Conservation (phyloP, 2,888 invertebrate genomes). For the Idaea straminata region DNA sequence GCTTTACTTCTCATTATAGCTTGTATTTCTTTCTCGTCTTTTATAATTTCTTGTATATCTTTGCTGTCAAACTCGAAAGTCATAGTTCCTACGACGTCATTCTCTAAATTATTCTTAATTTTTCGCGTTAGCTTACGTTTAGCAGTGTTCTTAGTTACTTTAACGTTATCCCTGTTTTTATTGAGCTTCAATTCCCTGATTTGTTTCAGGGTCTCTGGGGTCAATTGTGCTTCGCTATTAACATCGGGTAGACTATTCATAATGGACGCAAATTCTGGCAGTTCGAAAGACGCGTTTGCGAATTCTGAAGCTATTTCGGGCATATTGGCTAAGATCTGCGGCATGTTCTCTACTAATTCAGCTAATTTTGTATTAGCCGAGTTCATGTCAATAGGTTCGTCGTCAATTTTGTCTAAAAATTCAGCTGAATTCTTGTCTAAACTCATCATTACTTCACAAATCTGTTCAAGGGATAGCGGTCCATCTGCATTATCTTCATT, state of each 20-base stretch:
- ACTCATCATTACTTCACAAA: slow-evolving; percentile 69
- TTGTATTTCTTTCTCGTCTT: slow-evolving; percentile 61
- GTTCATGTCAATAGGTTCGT: slow-evolving; percentile 50
- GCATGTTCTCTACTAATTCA: slow-evolving; percentile 68
- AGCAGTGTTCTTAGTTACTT: slow-evolving; percentile 70
- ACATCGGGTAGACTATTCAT: slow-evolving; percentile 65
- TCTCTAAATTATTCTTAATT: slow-evolving; percentile 52
- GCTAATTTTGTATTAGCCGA: slow-evolving; percentile 57
- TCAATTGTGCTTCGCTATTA: slow-evolving; percentile 63
- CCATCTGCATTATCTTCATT: slow-evolving; percentile 40
- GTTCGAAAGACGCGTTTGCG: slow-evolving; percentile 60
- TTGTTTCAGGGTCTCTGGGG: slow-evolving; percentile 72
- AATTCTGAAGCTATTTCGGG: slow-evolving; percentile 69
- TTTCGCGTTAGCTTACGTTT: slow-evolving; percentile 66
- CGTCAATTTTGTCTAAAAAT: slow-evolving; percentile 60
- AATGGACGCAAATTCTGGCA: slow-evolving; percentile 69
- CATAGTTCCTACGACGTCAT: slow-evolving; percentile 54
- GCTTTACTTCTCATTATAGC: slow-evolving; percentile 52
- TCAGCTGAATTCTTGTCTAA: slow-evolving; percentile 65
- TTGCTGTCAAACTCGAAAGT: slow-evolving; percentile 63
- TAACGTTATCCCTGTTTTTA: slow-evolving; percentile 62
- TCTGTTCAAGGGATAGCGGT: slow-evolving; percentile 59
- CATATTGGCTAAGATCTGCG: slow-evolving; percentile 70
- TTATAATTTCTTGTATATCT: slow-evolving; percentile 55
- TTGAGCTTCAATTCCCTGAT: slow-evolving; percentile 67